Percentiles rank a stretch among this genome's conserved stretches.
These are phyloP conservation scores for Scolopax rusticola DNA, from an alignment of 2,797 vertebrate genomes.

Conservation along the genomic window DNA sequence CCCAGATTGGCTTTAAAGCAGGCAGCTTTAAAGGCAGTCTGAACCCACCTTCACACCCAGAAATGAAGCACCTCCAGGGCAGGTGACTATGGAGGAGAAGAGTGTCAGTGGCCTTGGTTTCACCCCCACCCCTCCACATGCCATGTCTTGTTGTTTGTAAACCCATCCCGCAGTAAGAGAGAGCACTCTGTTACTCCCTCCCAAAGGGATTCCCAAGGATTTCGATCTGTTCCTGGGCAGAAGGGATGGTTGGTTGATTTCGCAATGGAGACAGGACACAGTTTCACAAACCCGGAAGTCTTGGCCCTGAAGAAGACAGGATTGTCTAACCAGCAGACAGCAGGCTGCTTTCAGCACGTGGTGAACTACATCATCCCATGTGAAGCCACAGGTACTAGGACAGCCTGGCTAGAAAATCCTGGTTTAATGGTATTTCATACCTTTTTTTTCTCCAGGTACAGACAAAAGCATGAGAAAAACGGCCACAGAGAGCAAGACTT, in stretches of 20 bases:
- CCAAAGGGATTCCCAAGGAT: not conserved
- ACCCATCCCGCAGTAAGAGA: fast-evolving
- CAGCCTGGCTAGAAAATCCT: not conserved
- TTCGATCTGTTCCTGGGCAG: not conserved
- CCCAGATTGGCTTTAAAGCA: too few species aligned
- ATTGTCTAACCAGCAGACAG: not conserved
- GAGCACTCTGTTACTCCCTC: not conserved
- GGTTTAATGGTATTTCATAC: fast-evolving
- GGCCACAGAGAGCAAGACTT: not conserved
- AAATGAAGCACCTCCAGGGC: fast-evolving
- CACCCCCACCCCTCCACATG: fast-evolving
- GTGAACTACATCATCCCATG: not conserved
- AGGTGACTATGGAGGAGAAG: not conserved
- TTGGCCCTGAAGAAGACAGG: not conserved
- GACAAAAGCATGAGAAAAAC: fast-evolving
- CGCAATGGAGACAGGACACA: not conserved
- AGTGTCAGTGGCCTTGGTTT: fast-evolving
- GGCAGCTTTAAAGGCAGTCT: not conserved
- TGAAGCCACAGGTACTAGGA: not conserved
- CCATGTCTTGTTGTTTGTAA: not conserved
- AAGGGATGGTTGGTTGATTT: not conserved
- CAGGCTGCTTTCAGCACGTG: not conserved
- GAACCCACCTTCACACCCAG: not conserved
- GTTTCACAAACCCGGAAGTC: not conserved
- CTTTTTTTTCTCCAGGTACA: not conserved